Conservation (phyloP, 2,888 invertebrate genomes). For the Clunio marinus region DNA sequence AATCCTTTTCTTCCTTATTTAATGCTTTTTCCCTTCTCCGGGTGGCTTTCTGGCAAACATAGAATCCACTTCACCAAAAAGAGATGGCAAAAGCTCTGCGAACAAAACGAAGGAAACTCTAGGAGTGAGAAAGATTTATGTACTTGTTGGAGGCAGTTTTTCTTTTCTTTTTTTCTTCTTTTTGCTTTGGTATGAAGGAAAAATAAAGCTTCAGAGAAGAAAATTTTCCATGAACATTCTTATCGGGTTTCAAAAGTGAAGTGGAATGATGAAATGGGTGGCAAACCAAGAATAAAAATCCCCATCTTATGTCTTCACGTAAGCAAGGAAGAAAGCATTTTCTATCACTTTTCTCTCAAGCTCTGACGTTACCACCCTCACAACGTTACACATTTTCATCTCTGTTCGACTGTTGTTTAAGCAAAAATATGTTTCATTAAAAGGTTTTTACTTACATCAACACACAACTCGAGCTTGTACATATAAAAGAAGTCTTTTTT, state of each 20-base stretch:
- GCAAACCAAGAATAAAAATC: too few species aligned
- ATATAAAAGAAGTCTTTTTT: too few species aligned
- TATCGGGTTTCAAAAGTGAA: background rate
- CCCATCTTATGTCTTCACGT: background rate
- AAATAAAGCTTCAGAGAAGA: constrained; percentile 2
- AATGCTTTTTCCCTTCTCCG: background rate
- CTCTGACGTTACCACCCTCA: too few species aligned
- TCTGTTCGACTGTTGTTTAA: constrained; percentile 21
- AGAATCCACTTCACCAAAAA: background rate
- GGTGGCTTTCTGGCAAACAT: background rate
- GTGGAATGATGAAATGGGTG: background rate
- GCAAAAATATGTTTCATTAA: constrained; percentile 35
- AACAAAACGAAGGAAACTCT: background rate
- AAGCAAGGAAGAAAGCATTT: background rate
- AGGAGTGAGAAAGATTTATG: constrained; percentile 32
- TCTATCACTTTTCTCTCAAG: background rate
- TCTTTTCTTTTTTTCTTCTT: background rate
- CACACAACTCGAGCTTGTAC: background rate
- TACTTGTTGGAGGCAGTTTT: constrained; percentile 38
- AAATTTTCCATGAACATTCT: background rate
- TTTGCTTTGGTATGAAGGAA: background rate
- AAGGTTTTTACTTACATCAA: constrained; percentile 31
- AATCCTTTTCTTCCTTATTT: constrained; percentile 2
- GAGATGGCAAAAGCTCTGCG: background rate
- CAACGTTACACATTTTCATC: background rate